Conservation (phyloP, 2,888 invertebrate species). For the Malthinus flaveolus region DNA sequence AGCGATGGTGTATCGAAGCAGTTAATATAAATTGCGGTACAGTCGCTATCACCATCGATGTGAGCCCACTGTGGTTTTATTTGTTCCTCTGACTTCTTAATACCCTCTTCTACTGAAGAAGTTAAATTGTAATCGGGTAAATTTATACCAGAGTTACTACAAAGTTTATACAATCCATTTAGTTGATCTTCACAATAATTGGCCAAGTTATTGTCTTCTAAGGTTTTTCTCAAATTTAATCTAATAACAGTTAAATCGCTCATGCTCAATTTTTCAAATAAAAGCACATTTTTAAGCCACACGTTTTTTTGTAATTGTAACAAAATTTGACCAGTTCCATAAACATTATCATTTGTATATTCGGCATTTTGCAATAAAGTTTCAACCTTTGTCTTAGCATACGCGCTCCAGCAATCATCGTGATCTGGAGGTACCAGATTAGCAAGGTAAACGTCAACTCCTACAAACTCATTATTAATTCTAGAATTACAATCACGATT, state of each 20-base stretch:
- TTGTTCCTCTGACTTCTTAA: constrained; percentile 26
- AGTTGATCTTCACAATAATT: constrained; percentile 58
- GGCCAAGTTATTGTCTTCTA: constrained; percentile 56
- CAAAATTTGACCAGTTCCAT: constrained; percentile 56
- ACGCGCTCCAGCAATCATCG: constrained; percentile 40
- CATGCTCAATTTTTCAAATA: constrained; percentile 59
- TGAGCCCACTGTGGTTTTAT: constrained; percentile 56
- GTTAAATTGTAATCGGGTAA: constrained; percentile 40
- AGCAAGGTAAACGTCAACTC: constrained; percentile 41
- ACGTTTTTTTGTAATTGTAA: constrained; percentile 64
- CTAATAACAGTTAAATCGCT: constrained; percentile 58
- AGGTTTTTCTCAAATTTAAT: constrained; percentile 58
- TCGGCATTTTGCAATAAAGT: constrained; percentile 11
- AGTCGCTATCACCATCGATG: constrained; percentile 51
- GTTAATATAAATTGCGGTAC: constrained; percentile 55
- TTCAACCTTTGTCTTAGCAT: constrained; percentile 17
- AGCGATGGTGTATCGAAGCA: constrained; percentile 55
- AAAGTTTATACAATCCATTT: constrained; percentile 55
- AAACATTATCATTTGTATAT: constrained; percentile 33
- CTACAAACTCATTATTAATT: constrained; percentile 25
- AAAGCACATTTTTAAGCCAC: constrained; percentile 67
- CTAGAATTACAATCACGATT: too few species aligned
- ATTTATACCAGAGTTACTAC: constrained; percentile 47
- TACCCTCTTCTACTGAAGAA: constrained; percentile 22
- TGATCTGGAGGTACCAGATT: constrained; percentile 46